Base-by-base conservation (phyloP, 1,140 invertebrate genomes). In the Ectropis grisescens region DNA sequence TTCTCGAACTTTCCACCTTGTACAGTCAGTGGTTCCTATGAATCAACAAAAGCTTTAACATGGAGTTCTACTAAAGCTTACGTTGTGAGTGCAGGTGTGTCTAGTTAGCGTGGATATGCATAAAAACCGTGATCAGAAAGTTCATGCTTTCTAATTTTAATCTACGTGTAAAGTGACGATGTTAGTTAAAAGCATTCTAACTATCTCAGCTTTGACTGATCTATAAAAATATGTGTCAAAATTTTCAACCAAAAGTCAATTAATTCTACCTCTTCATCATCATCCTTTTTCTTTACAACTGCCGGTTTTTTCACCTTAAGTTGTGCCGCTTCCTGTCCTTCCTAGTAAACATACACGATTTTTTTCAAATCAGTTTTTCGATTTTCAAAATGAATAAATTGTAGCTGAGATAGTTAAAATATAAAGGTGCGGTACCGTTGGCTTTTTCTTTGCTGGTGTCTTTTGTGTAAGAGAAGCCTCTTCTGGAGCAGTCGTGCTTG, bases 231-330 rank as follows among this genome's bases (percentile, higher is more conserved):
- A 19, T 4, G 3, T 19, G 3, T 19, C 16, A 19, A 19, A 19
- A 19, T 8, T 19, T 3, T 4, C 8, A 19, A 8, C 16, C 8
- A 8, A 3, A 19, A n/a, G n/a, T n/a, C 16, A 19, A 16, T 30
- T 27, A 37, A 38, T 14, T 56, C 50, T 76, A 72, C 66, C 67
- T 76, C 70, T 41, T 64, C 52, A 15, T 53, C 51, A 42, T 64
- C 52, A 15, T 53, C 51, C 30, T 49, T 60, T 59, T 74, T 75
- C 50, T 79, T 78, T 51, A 64, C 57, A 10, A 81, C 69, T 30
- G 67, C 71, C 13, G 76, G 69, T 55, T 79, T 81, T 69, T 81
- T 81, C 39, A 81, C 57, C 44, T 81, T 81, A 42, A 81, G 71
- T 41, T 58, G 29, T 37, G 76, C 76, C 37, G 64, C 67, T 36